Evolutionary conservation across 1,140 invertebrate genomes (phyloP), one percentile per base, ranked within the genome.

Genomic region (Wasmannia auropunctata): DNA sequence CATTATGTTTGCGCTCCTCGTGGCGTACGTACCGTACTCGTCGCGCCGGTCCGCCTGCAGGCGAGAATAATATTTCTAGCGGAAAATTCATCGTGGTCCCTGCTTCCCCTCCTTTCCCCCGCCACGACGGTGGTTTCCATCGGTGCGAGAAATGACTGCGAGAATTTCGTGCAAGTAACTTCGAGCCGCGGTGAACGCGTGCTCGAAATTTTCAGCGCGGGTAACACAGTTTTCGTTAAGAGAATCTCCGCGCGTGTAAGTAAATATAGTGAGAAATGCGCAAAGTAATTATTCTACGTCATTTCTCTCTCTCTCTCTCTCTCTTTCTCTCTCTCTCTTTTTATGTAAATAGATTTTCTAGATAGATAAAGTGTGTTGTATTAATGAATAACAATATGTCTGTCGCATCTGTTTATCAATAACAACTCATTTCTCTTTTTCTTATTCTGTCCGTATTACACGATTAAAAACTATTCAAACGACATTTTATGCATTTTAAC

Each of bases 131-230:
- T 6, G 49, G 77, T 65, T 83, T 74, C 67, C 79, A 83, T 83
- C 67, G 79, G 67, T 83, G 79, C 67, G 79, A 72, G 67, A 83
- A 83, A 83, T 83, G 65, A 83, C 79, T 83, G 67, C 34, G 79
- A 83, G 79, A 83, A 83, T 83, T 83, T 83, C 54, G 25, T 22
- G 67, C 56, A 83, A n/a, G n/a, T n/a, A n/a, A 74, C 79, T 83
- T 83, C 4, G n/a, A n/a, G 51, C 67, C 16, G 14, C 25, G 22
- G 28, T 25, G 56, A 56, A 5, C 25, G 75, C 58, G 40, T 19
- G 25, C 28, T 22, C 79, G 63, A 81, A 72, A 70, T 81, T 81
- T 65, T 81, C 79, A 49, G 10, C 14, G 14, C 25, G 49, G 7
- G 5, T 28, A 19, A n/a, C 25, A 49, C 11, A 10, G 11, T 70